Conservation (phyloP, 2,888 invertebrate genomes). For the Helicoverpa assulta region DNA sequence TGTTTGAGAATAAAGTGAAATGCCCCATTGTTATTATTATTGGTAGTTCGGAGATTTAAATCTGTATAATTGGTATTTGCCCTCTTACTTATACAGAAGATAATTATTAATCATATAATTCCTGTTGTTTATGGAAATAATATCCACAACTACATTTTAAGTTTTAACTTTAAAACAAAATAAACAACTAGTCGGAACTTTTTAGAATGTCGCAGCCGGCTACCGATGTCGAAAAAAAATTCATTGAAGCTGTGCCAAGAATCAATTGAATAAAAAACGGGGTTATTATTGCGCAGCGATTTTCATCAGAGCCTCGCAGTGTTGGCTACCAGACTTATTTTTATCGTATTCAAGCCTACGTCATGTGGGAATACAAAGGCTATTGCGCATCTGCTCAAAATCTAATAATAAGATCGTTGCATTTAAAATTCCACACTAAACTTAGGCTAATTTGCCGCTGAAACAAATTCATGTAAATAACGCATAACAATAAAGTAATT, state of each 20-base stretch:
- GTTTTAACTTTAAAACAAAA: slow-evolving; percentile 16
- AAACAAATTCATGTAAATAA: no score
- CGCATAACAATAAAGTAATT: no score
- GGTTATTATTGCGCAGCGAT: slow-evolving; percentile 81
- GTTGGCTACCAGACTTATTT: slow-evolving; percentile 70
- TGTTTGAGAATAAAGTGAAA: no score
- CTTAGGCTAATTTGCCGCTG: no score
- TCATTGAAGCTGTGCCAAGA: slow-evolving; percentile 85
- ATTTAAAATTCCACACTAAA: slow-evolving; percentile 20
- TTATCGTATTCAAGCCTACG: slow-evolving; percentile 59
- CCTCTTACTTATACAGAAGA: no score
- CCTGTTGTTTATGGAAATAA: no score
- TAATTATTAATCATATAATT: no score
- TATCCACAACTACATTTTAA: not conserved
- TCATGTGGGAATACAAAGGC: slow-evolving; percentile 36
- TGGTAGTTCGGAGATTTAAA: no score
- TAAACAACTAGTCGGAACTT: slow-evolving; percentile 51
- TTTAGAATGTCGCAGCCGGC: slow-evolving; percentile 43
- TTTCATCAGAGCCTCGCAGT: slow-evolving; percentile 69
- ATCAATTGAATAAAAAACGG: slow-evolving; percentile 81
- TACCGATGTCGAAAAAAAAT: slow-evolving; percentile 75
- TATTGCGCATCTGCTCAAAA: slow-evolving; percentile 25
- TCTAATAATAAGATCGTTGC: slow-evolving; percentile 41
- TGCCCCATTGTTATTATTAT: no score
- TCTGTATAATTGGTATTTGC: no score